These are phyloP conservation scores for Gorilla gorilla DNA, from an alignment of 2,113 vertebrate genomes.

Conservation along the genomic window DNA sequence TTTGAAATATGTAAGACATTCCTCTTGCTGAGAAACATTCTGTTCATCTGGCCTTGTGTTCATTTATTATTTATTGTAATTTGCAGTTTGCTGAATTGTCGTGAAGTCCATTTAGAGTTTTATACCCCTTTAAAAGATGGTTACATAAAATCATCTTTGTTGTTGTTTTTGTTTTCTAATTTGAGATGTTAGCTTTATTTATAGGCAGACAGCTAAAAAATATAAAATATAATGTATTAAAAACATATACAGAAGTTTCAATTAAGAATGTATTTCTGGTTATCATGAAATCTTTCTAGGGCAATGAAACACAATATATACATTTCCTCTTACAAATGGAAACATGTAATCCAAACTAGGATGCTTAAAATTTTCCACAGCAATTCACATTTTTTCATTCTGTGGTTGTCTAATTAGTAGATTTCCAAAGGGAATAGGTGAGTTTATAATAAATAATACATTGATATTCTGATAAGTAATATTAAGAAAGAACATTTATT, in stretches of 20 bases:
- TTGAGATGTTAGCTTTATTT: neutral
- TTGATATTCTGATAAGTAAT: neutral
- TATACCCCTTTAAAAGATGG: slow-evolving; percentile 26
- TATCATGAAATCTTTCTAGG: neutral
- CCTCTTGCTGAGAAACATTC: slow-evolving; percentile 70
- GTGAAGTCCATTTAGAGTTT: slow-evolving; percentile 69
- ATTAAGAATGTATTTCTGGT: neutral
- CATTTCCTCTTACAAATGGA: neutral
- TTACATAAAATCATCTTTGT: neutral
- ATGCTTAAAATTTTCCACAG: neutral
- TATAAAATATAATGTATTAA: neutral
- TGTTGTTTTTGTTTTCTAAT: slow-evolving; percentile 16
- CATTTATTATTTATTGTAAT: slow-evolving; percentile 81
- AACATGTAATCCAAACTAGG: neutral
- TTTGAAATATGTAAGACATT: slow-evolving; percentile 72
- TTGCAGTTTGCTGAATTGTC: slow-evolving; percentile 73
- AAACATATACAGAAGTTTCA: neutral
- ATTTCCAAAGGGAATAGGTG: neutral
- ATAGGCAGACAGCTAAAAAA: neutral
- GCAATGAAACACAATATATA: neutral
- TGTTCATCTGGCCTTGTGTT: slow-evolving; percentile 10
- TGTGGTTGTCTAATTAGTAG: neutral
- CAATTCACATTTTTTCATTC: neutral
- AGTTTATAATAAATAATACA: neutral
- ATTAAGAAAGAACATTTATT: neutral